Evolutionary conservation across 2,797 vertebrate genomes (phyloP), one percentile per base, ranked within the genome.

Genomic region (Girardinus metallicus): DNA sequence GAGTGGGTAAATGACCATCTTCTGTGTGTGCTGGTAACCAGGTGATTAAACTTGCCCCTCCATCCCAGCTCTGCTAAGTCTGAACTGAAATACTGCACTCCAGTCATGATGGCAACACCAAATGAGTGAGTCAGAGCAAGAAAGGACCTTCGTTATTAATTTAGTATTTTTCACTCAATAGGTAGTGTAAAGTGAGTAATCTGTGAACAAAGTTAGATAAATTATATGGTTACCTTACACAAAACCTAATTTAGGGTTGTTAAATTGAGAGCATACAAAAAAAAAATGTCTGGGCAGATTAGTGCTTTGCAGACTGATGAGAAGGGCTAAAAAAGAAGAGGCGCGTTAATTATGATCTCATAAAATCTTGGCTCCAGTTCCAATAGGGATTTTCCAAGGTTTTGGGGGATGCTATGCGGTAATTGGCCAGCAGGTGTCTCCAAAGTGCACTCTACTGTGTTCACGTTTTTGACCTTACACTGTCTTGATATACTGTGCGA

Each of bases 341-440:
- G 1, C 5, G 31, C 3, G 13, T 26, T 5, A 23, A 26, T 68
- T 68, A 2, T 66, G 3, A 39, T 15, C 8, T 36, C 3, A 21
- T 39, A 21, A 36, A 21, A 66, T 39, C 8, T 66, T 68, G 64
- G 64, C 9, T 68, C 5, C 10, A 7, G 12, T 15, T 43, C 26
- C 41, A n/a, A 70, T 70, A 26, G 43, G 12, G 68, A n/a, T 36
- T 71, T n/a, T 70, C n/a, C 41, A 16, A 44, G 43, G 26, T n/a
- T 46, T 46, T 5, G 13, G 1, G 5, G 26, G 5, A 7, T 71
- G 68, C 10, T 71, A 29, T 78, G 18, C 26, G 4, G 7, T 0
- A 8, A 57, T 41, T 74, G 76, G 0, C 83, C 92, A 81, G 8
- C 49, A 85, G 88, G 55, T 79, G 86, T 80, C 79, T n/a, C 73